Evolutionary conservation across 2,113 vertebrate genomes (phyloP).

Genomic region (Neogobius melanostomus): DNA sequence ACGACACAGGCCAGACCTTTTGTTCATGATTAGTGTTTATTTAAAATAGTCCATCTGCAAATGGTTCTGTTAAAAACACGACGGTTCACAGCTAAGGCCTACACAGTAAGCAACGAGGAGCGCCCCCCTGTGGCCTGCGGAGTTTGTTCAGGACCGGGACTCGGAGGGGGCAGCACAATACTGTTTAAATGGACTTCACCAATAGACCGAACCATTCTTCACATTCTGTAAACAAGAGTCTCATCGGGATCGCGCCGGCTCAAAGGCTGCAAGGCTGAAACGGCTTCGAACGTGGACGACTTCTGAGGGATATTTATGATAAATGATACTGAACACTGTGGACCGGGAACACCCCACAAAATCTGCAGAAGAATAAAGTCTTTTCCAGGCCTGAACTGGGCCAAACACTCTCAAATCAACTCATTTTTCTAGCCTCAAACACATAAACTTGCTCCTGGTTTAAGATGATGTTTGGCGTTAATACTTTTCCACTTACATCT

Average conservation of each 20-base stretch:
- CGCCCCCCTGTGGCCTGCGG: slow-evolving; percentile 41
- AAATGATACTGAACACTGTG: no score
- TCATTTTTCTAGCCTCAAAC: no score
- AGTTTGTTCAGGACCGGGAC: slow-evolving; percentile 62
- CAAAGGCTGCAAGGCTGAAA: no score
- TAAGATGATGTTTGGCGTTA: no score
- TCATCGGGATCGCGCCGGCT: background rate
- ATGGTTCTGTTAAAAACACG: slow-evolving; percentile 83
- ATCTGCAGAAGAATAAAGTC: no score
- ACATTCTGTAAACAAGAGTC: slow-evolving; percentile 3
- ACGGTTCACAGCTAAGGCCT: slow-evolving; percentile 93
- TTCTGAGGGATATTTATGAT: background rate
- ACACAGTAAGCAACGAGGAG: slow-evolving; percentile 90
- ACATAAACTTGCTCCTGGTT: no score
- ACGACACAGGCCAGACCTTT: slow-evolving; percentile 1
- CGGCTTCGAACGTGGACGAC: background rate
- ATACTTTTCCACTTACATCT: no score
- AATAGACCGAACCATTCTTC: background rate
- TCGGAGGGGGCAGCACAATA: slow-evolving; percentile 11
- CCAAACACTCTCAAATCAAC: no score
- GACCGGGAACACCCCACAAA: no score
- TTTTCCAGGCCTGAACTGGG: no score
- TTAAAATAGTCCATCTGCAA: slow-evolving; percentile 82
- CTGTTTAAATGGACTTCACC: slow-evolving; percentile 15
- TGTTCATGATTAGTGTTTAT: slow-evolving; percentile 81